Percentiles rank a stretch among this genome's conserved stretches.
Conservation (phyloP, 1,140 invertebrate species). For the Ptiloglossa arizonensis region DNA sequence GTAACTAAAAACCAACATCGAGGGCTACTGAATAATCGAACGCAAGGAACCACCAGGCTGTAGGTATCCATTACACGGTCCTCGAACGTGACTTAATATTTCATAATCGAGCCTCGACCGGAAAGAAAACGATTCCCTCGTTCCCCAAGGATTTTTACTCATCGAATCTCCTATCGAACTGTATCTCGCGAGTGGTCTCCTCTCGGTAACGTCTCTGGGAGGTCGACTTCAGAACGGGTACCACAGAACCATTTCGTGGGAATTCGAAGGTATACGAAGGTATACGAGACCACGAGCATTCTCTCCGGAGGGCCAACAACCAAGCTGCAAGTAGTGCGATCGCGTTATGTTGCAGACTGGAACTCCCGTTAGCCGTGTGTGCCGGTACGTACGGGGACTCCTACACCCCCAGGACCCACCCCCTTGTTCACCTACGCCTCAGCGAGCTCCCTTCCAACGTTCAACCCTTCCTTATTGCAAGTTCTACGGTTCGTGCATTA, state of each 20-base stretch:
- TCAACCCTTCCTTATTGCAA: constrained; percentile 80
- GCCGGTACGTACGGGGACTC: constrained; percentile 61
- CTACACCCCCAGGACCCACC: constrained; percentile 50
- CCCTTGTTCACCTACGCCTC: constrained; percentile 47
- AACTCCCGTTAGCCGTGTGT: constrained; percentile 60
- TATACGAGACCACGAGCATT: constrained; percentile 60
- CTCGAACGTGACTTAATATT: no score
- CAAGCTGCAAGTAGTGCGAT: constrained; percentile 67
- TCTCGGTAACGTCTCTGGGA: constrained; percentile 25
- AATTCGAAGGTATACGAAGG: constrained; percentile 60
- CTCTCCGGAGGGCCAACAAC: constrained; percentile 62
- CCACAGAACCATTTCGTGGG: constrained; percentile 50
- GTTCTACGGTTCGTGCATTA: constrained; percentile 80
- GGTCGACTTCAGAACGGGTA: constrained; percentile 47
- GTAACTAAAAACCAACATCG: no score
- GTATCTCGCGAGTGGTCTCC: not conserved
- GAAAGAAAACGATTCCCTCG: no score
- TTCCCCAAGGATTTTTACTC: no score
- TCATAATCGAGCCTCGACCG: no score
- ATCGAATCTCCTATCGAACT: not conserved
- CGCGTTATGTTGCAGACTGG: constrained; percentile 70
- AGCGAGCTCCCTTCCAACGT: constrained; percentile 58
- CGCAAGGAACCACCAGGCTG: no score
- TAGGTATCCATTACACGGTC: no score
- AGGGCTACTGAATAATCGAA: no score